Conservation (phyloP, 1,140 invertebrate genomes). For the Euwallacea similis region DNA sequence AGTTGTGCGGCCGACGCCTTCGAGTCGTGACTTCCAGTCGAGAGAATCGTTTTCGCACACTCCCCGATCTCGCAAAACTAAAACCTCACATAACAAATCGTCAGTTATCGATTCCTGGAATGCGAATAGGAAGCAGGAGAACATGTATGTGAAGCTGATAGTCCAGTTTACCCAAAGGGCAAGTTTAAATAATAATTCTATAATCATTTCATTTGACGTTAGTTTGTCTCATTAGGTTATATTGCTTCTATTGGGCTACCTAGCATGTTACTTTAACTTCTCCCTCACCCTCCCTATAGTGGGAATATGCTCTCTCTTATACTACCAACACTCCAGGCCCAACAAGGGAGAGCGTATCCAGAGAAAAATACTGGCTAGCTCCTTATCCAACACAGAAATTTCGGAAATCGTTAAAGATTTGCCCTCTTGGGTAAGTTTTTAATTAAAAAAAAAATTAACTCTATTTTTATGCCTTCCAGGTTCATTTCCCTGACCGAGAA, state of each 20-base stretch:
- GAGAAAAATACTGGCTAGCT: conserved; percentile 35
- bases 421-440: conserved; percentile 42
- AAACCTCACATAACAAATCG: not conserved
- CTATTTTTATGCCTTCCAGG: conserved; percentile 56
- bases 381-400: conserved; percentile 37
- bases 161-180: conserved; percentile 22
- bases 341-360: conserved; percentile 36
- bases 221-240: conserved; percentile 26
- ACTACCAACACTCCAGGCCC: conserved; percentile 37
- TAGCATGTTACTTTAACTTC: conserved; percentile 38
- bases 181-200: conserved; percentile 2
- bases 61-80: not conserved
- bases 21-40: not conserved
- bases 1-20: not conserved
- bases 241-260: conserved; percentile 39
- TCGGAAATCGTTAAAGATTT: conserved; percentile 39
- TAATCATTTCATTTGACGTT: not conserved
- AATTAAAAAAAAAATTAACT: too few species aligned
- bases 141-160: conserved; percentile 20
- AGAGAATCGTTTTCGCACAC: not conserved
- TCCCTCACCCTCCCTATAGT: conserved; percentile 38
- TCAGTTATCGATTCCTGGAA: not conserved
- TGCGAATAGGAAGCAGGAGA: not conserved
- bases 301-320: conserved; percentile 36
- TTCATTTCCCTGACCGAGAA: conserved; percentile 92